Evolutionary conservation across 2,888 invertebrate genomes (phyloP), one percentile per base, ranked within the genome.

Genomic region (Asteroscopus sphinx): DNA sequence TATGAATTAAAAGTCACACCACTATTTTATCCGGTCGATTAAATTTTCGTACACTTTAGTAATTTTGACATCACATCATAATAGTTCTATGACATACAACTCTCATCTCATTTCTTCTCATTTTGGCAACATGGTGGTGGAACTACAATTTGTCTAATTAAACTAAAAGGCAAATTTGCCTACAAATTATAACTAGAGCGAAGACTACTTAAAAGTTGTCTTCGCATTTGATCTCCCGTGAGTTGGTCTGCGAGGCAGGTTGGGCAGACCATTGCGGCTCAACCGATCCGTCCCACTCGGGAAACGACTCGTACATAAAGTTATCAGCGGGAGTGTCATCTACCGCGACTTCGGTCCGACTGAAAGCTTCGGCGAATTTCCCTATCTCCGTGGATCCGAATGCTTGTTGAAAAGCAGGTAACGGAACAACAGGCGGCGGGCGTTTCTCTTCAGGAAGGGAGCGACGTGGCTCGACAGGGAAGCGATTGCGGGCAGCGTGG

Each of bases 331-430:
- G 78, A 44, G 82, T 83, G 13, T 88, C 87, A 15, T 92, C 93
- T 33, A 89, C 87, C 15, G 93, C 94, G 26, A 92, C 91, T 76
- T 95, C 95, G 66, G 95, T 93, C 66, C 95, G 95, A 60, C 95
- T 95, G 84, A 96, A 96, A 47, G 96, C 96, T 80, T 96, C 96
- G 5, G 96, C 96, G 77, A 97, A 97, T 68, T 97, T 96, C n/a
- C 97, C 97, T 68, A 97, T 96, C 89, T 97, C 97, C 17, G 97
- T 97, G 25, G 97, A 97, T 21, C 97, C 97, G 84, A 97, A 97
- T 0, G 97, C 97, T 90, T 97, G 97, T 83, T 97, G 97, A 83
- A 97, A 97, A 40, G 97, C 97, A 5, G 97, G 97, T 58, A 97
- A 86, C 5, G 97, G 96, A 52, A 95, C 93, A n/a, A 93, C 82